Evolutionary conservation across 2,113 vertebrate genomes (phyloP).

Genomic region (Aldabrachelys gigantea): DNA sequence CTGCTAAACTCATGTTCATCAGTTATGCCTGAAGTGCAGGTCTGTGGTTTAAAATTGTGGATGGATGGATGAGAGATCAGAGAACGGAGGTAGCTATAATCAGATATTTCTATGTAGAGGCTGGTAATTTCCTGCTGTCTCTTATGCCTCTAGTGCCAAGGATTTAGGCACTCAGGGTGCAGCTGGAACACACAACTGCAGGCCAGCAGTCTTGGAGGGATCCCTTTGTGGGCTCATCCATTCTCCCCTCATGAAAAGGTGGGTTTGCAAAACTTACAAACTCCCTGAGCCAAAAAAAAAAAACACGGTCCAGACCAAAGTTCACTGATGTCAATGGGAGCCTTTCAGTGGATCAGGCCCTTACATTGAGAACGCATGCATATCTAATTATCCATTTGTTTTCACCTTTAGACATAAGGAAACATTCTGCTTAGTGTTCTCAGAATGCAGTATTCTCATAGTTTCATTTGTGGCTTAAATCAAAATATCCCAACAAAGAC

Average conservation of each 20-base stretch:
- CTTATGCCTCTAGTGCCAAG: neutral
- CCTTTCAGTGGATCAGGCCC: neutral
- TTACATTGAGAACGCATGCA: neutral
- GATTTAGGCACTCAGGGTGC: neutral
- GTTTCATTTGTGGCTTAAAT: neutral
- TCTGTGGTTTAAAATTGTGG: no score
- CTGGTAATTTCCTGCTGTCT: neutral
- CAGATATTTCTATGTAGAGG: neutral
- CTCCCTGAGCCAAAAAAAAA: neutral
- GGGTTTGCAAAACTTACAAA: neutral
- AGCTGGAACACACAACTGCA: neutral
- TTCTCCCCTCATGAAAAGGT: neutral
- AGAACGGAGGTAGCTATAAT: neutral
- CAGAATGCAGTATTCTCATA: neutral
- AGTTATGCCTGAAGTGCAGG: no score
- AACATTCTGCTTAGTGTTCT: neutral
- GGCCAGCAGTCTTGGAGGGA: neutral
- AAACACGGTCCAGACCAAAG: neutral
- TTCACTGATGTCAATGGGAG: neutral
- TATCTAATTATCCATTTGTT: neutral
- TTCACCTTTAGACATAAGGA: neutral
- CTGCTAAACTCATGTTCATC: no score
- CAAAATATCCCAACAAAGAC: neutral
- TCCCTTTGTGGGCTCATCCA: neutral
- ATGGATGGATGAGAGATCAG: neutral